Evolutionary conservation across 2,113 vertebrate genomes (phyloP).

Genomic region (Trinectes maculatus): DNA sequence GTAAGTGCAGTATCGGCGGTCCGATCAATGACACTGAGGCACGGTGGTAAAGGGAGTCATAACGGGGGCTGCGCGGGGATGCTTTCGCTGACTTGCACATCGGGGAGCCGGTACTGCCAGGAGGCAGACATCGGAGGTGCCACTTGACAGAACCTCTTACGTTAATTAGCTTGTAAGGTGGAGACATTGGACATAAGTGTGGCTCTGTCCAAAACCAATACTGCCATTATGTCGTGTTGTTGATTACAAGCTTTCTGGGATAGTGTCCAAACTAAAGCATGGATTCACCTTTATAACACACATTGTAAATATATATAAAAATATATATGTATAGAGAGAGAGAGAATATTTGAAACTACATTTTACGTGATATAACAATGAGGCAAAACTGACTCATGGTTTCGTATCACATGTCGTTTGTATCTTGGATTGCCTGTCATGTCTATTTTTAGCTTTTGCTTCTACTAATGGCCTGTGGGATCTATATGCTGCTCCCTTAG

Average conservation of each 20-base stretch:
- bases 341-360: too few species aligned
- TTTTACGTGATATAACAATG: too few species aligned
- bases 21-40: slow-evolving; percentile 67
- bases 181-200: slow-evolving; percentile 45
- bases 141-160: slow-evolving; percentile 72
- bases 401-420: slow-evolving; percentile 46
- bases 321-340: too few species aligned
- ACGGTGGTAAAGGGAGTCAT: slow-evolving; percentile 57
- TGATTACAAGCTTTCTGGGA: slow-evolving; percentile 33
- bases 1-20: slow-evolving; percentile 72
- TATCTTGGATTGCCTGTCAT: slow-evolving; percentile 54
- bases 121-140: slow-evolving; percentile 54
- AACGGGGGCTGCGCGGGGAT: not conserved
- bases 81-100: slow-evolving; percentile 69
- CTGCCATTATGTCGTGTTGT: slow-evolving; percentile 38
- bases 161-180: slow-evolving; percentile 72
- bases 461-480: slow-evolving; percentile 58
- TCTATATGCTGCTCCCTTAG: slow-evolving; percentile 51
- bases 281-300: not conserved
- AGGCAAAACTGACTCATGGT: slow-evolving; percentile 1
- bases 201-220: slow-evolving; percentile 62
- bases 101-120: slow-evolving; percentile 35
- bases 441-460: slow-evolving; percentile 55
- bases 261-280: slow-evolving; percentile 15
- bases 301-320: too few species aligned